Base-by-base conservation (phyloP, 1,140 invertebrate genomes). In the Tetraneura akinire region DNA sequence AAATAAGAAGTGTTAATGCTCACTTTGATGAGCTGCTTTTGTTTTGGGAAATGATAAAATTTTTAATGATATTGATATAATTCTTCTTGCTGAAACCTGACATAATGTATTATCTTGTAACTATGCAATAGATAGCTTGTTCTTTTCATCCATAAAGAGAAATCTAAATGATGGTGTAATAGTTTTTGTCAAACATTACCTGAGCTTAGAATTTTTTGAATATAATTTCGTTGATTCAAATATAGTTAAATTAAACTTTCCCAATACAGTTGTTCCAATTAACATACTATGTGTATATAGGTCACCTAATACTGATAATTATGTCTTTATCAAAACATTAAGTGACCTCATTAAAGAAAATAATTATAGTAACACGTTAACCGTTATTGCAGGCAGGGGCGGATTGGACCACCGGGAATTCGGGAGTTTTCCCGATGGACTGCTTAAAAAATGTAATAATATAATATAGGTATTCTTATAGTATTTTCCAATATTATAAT, bases 201-300 rank as follows among this genome's bases (percentile, higher is more conserved):
- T 66, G 8, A 66, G 18, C 18, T 4, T 66, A 66, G 62, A 37
- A 18, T 66, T 42, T 66, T 37, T 66, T 42, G 62, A 66, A 21
- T 66, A 66, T 66, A 18, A 66, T 42, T 66, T 66, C 37, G 62
- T 66, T 6, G 62, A 66, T 10, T 18, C 32, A 13, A 66, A 66
- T 66, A 66, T 66, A 32, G 37, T 66, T 18, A 42, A 66, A 66
- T 11, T 42, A 18, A 8, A 32, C 18, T 9, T 66, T 11, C 8
- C 62, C 18, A 66, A 66, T 66, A 37, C n/a, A 16, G 18, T 1
- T 18, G 37, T 66, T n/a, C 62, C 62, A 37, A 66, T 66, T 66
- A n/a, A n/a, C n/a, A n/a, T n/a, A n/a, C n/a, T n/a, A n/a, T n/a
- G n/a, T n/a, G n/a, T n/a, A n/a, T n/a, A n/a, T n/a, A n/a, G n/a